Percentiles rank a stretch among this genome's conserved stretches.
These are phyloP conservation scores for Drosophila kuntzei DNA, from an alignment of 2,888 invertebrate species.

Conservation along the genomic window DNA sequence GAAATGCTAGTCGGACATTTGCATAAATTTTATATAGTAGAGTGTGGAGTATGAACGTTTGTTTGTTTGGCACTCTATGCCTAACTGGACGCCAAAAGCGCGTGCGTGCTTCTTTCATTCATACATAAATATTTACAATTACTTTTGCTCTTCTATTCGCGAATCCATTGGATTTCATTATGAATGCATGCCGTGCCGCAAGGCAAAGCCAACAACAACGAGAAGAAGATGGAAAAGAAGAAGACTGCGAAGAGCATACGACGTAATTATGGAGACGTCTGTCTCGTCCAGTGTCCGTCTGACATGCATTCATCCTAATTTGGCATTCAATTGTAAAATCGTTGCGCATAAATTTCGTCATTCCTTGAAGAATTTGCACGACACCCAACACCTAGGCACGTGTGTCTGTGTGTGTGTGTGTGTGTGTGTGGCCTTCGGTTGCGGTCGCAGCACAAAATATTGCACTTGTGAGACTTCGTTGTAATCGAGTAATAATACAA, in stretches of 20 bases:
- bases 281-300: constrained; percentile 23
- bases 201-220: constrained; percentile 29
- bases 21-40: constrained; percentile 43
- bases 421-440: constrained; percentile 58
- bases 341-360: constrained; percentile 68
- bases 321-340: constrained; percentile 70
- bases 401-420: constrained; percentile 3
- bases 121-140: constrained; percentile 53
- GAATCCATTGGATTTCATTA: constrained; percentile 49
- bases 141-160: constrained; percentile 40
- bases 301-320: constrained; percentile 55
- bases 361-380: constrained; percentile 52
- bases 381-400: constrained; percentile 35
- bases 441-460: constrained; percentile 53
- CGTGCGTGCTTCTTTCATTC: constrained; percentile 69
- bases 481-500: constrained; percentile 45
- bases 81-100: constrained; percentile 50
- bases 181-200: constrained; percentile 63
- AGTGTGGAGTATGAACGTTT: background rate
- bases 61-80: constrained; percentile 30
- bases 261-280: constrained; percentile 61
- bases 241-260: constrained; percentile 14
- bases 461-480: constrained; percentile 70
- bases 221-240: background rate
- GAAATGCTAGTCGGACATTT: constrained; percentile 49